Base-by-base conservation (phyloP, 2,888 invertebrate species). In the Phorcus lineatus region DNA sequence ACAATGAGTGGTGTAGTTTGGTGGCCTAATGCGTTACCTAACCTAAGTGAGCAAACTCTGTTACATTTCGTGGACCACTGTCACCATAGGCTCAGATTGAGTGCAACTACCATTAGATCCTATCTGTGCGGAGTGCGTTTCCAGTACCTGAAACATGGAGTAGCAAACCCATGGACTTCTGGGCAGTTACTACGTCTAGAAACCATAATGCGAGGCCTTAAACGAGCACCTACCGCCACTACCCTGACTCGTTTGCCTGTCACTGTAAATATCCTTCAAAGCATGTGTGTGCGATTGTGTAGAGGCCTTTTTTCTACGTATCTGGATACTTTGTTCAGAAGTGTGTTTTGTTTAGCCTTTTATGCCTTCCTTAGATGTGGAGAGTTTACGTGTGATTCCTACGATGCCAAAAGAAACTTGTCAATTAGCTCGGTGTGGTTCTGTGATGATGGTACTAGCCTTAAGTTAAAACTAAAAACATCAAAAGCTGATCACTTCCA, bases 281-380 rank as follows among this genome's bases (percentile, higher is more conserved):
- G 28, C 16, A 19, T 78, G 57, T 74, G 57, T 19, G 24, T 53
- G 16, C 2, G 19, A 19, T 3, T 81, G 7, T 17, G 22, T 2
- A n/a, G 16, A 22, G 79, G 79, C 11, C 28, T 67, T 2, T 81
- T 79, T 67, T 57, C 74, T 52, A 55, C 24, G 7, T 77, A 74
- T 74, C 9, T 40, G 11, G 77, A 74, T 74, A 17, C 57, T 16
- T 36, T 77, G 28, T 57, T 81, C 2, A 22, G 17, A 22, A 1
- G n/a, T 77, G 66, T 55, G 28, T 76, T 28, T 16, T 31, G 40
- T 9, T 54, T 40, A 47, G 81, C 81, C 1, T 79, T 79, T 40
- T 81, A 57, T 47, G 62, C 74, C 17, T 82, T 80, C 66, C 66
- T 82, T 22, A 24, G 78, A 19, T 79, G 81, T 82, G 81, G 81